Conservation (phyloP, 2,797 vertebrate genomes). For the Loriculus beryllinus region DNA sequence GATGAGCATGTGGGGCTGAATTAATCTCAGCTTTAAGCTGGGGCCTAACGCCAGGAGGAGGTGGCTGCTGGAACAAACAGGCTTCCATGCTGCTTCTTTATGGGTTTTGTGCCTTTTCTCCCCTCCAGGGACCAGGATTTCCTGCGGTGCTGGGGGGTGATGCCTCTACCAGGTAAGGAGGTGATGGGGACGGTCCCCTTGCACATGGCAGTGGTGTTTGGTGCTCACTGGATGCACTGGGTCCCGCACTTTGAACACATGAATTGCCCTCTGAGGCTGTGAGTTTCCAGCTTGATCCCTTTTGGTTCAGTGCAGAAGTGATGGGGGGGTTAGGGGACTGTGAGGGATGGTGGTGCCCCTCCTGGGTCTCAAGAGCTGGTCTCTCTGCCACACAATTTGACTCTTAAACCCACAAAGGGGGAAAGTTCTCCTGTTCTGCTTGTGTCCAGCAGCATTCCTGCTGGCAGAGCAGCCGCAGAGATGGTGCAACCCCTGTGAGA, state of each 20-base stretch:
- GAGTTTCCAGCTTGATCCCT: neutral
- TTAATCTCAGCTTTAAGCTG: neutral
- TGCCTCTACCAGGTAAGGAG: neutral
- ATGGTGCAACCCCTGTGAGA: neutral
- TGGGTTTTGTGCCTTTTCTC: neutral
- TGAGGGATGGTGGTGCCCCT: neutral
- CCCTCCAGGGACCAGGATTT: neutral
- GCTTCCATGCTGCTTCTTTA: neutral
- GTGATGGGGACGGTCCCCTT: neutral
- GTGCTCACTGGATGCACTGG: accelerated
- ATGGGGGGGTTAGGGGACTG: neutral
- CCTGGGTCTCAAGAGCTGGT: neutral
- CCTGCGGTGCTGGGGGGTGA: accelerated
- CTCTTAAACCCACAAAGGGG: neutral
- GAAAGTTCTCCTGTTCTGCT: neutral
- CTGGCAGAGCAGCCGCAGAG: neutral
- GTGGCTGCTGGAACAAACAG: neutral
- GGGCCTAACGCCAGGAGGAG: neutral
- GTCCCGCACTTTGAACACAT: neutral
- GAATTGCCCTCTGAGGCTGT: neutral
- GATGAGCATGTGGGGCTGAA: neutral
- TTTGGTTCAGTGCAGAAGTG: neutral
- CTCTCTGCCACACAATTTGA: neutral
- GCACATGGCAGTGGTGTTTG: neutral
- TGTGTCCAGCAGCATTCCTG: neutral